Percentiles rank a stretch among this genome's conserved stretches.
Evolutionary conservation across 2,113 vertebrate species (phyloP).

Genomic region (Ancistrus triradiatus): DNA sequence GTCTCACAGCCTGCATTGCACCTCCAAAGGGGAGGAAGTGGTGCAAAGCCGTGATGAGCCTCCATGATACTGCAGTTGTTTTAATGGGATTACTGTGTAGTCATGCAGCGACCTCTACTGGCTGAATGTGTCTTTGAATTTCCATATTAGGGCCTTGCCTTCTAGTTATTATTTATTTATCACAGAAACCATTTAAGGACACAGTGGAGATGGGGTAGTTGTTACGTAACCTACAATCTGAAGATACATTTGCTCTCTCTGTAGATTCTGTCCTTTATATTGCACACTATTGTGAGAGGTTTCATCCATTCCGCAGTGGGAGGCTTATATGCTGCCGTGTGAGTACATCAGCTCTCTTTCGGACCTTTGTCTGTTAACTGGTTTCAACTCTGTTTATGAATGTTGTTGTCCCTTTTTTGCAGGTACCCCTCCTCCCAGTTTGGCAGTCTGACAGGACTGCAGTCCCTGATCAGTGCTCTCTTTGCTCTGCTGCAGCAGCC

Average conservation of each 20-base stretch:
- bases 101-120: conserved; percentile 51
- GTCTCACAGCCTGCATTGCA: not conserved
- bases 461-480: conserved; percentile 93
- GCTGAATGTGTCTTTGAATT: conserved; percentile 21
- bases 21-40: not conserved
- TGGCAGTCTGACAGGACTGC: conserved; percentile 92
- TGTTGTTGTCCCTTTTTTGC: conserved; percentile 34
- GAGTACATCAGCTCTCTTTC: conserved; percentile 61
- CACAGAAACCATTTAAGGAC: conserved; percentile 3
- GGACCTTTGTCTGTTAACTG: not conserved
- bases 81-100: conserved; percentile 31
- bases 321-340: conserved; percentile 96
- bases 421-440: conserved; percentile 98
- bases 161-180: conserved; percentile 17
- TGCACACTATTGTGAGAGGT: conserved; percentile 94
- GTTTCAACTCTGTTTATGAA: conserved; percentile 21
- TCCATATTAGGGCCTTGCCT: conserved; percentile 16
- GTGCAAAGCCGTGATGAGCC: conserved; percentile 38
- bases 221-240: conserved; percentile 4
- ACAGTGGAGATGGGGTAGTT: not conserved
- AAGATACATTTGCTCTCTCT: conserved; percentile 12
- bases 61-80: conserved; percentile 60
- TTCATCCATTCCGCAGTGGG: conserved; percentile 96
- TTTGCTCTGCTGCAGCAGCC: conserved; percentile 96
- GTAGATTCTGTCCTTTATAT: conserved; percentile 91